Evolutionary conservation across 2,113 vertebrate species (phyloP).

Genomic region (Cervus canadensis): DNA sequence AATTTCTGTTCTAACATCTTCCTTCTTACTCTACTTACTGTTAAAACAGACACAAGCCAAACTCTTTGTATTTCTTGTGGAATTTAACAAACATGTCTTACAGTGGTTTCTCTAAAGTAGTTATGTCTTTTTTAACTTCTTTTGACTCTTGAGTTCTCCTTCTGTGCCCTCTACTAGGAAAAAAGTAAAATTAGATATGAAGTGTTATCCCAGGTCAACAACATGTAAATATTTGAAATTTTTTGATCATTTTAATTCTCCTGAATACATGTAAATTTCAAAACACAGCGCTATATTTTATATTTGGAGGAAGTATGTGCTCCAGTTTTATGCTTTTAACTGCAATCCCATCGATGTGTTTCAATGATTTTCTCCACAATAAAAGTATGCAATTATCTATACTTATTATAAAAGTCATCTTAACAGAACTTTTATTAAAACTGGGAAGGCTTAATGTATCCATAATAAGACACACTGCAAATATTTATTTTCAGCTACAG

Average conservation of each 20-base stretch:
- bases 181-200: neutral
- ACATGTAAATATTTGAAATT: neutral
- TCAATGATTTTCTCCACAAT: neutral
- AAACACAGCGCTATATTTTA: neutral
- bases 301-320: neutral
- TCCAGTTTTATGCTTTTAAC: neutral
- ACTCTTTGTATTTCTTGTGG: neutral
- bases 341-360: neutral
- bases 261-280: neutral
- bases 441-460: neutral
- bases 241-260: neutral
- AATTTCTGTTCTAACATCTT: neutral
- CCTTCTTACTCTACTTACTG: neutral
- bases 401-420: neutral
- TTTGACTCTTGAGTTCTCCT: neutral
- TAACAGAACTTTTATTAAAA: slow-evolving; percentile 48
- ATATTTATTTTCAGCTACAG: slow-evolving; percentile 2
- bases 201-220: neutral
- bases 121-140: neutral
- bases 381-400: slow-evolving; percentile 7
- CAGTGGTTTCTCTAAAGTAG: neutral
- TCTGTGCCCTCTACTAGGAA: neutral
- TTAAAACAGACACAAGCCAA: neutral
- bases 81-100: neutral
- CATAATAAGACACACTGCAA: neutral